Percentiles rank a stretch among this genome's conserved stretches.
These are phyloP conservation scores for Heteromurus nitidus DNA, from an alignment of 2,888 invertebrate species.

Conservation along the genomic window DNA sequence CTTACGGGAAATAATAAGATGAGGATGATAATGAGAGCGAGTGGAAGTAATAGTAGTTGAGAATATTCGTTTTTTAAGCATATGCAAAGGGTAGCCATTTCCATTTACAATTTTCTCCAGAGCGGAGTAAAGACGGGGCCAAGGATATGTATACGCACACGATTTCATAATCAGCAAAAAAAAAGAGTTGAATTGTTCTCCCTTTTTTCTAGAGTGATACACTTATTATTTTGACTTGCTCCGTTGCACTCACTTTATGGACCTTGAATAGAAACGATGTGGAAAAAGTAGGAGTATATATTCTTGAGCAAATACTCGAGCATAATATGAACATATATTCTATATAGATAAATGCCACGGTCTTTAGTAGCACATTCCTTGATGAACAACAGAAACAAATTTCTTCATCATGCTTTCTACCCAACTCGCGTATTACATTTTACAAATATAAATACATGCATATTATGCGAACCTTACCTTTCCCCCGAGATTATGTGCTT, in stretches of 20 bases:
- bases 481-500: slow-evolving; percentile 22
- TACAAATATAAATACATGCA: not conserved
- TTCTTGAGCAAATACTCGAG: too few relatives aligned
- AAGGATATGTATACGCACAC: too few relatives aligned
- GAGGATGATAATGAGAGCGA: slow-evolving; percentile 45
- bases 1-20: slow-evolving; percentile 17
- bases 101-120: slow-evolving; percentile 32
- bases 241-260: slow-evolving; percentile 47
- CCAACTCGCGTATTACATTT: too few relatives aligned
- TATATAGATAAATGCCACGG: too few relatives aligned
- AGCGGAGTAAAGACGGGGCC: too few relatives aligned
- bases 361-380: too few relatives aligned
- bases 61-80: slow-evolving; percentile 18
- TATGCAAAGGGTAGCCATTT: slow-evolving; percentile 44
- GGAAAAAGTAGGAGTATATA: too few relatives aligned
- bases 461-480: not conserved
- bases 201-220: too few relatives aligned
- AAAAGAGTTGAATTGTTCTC: too few relatives aligned
- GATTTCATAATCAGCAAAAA: slow-evolving; percentile 49
- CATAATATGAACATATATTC: too few relatives aligned
- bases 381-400: not conserved
- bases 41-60: not conserved
- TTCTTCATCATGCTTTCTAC: too few relatives aligned
- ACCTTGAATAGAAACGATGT: slow-evolving; percentile 36
- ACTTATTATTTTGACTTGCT: slow-evolving; percentile 60